Conservation (phyloP, 2,888 invertebrate genomes). For the Portevinia maculata region DNA sequence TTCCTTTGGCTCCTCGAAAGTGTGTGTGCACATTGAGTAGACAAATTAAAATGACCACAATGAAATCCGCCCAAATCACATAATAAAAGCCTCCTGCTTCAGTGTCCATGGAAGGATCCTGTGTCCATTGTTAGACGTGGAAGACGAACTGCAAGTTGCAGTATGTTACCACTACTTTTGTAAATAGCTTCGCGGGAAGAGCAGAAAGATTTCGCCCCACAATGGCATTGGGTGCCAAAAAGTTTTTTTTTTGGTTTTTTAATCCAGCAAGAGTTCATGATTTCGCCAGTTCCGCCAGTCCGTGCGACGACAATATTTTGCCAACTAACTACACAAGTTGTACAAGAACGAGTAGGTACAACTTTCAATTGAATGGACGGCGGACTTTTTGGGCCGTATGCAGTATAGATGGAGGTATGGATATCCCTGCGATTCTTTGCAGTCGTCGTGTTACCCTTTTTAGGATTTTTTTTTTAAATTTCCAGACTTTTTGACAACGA, state of each 20-base stretch:
- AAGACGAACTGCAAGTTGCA: slow-evolving; percentile 69
- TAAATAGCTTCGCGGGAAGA: slow-evolving; percentile 40
- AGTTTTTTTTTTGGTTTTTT: slow-evolving; percentile 28
- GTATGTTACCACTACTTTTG: slow-evolving; percentile 61
- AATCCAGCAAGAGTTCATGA: slow-evolving; percentile 68
- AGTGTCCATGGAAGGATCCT: slow-evolving; percentile 9
- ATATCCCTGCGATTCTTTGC: slow-evolving; percentile 35
- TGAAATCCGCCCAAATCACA: slow-evolving; percentile 66
- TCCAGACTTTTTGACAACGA: slow-evolving; percentile 73
- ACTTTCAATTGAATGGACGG: slow-evolving; percentile 62
- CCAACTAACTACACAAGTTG: slow-evolving; percentile 70
- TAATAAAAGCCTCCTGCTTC: slow-evolving; percentile 59
- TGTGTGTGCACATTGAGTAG: slow-evolving; percentile 72
- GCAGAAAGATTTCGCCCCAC: slow-evolving; percentile 58
- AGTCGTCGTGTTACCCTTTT: slow-evolving; percentile 38
- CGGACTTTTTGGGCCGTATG: slow-evolving; percentile 25
- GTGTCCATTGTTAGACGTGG: slow-evolving; percentile 20
- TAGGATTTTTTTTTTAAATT: slow-evolving; percentile 63
- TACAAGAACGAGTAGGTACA: slow-evolving; percentile 41
- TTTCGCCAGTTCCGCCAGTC: slow-evolving; percentile 68
- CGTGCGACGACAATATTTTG: slow-evolving; percentile 65
- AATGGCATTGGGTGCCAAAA: slow-evolving; percentile 70
- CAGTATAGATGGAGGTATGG: slow-evolving; percentile 1
- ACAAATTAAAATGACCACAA: slow-evolving; percentile 74
- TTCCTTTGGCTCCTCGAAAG: slow-evolving; percentile 65